Percentiles rank a stretch among this genome's conserved stretches.
Evolutionary conservation across 2,888 invertebrate species (phyloP).

Genomic region (Sesia bembeciformis): DNA sequence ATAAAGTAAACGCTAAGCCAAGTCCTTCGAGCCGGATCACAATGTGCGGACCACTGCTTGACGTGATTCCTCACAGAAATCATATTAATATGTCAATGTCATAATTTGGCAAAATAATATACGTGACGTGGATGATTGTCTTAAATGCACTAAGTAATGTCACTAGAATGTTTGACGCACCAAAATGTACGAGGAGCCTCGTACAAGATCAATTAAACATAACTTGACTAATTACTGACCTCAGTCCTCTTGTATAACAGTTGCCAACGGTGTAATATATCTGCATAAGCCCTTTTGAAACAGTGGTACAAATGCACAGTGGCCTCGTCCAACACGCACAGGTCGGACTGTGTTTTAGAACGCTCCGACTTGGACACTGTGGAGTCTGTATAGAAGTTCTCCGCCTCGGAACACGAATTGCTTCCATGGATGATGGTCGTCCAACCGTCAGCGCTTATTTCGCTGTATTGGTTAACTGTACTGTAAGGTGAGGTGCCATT

Average conservation of each 20-base stretch:
- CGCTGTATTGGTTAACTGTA: constrained; percentile 84
- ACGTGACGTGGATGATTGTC: too few species aligned
- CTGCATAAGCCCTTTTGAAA: constrained; percentile 91
- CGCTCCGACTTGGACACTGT: constrained; percentile 45
- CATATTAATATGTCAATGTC: too few species aligned
- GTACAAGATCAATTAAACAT: too few species aligned
- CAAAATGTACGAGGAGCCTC: too few species aligned
- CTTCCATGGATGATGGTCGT: constrained; percentile 83
- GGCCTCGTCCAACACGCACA: constrained; percentile 57
- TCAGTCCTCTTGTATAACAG: constrained; percentile 85
- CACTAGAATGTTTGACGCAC: too few species aligned
- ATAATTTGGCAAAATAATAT: too few species aligned
- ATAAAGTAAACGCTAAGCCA: too few species aligned
- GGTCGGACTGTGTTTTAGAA: constrained; percentile 20
- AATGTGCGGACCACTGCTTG: too few species aligned
- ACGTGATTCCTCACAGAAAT: too few species aligned
- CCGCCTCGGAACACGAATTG: constrained; percentile 90
- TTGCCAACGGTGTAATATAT: constrained; percentile 90
- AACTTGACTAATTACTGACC: constrained; percentile 46
- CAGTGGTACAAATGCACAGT: constrained; percentile 81
- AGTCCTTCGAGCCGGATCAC: too few species aligned
- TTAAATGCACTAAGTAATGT: too few species aligned
- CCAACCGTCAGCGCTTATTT: constrained; percentile 86
- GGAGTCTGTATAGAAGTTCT: constrained; percentile 77
- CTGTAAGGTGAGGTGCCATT: constrained; percentile 89